Conservation (phyloP, 2,888 invertebrate species). For the Cynaeus angustus region DNA sequence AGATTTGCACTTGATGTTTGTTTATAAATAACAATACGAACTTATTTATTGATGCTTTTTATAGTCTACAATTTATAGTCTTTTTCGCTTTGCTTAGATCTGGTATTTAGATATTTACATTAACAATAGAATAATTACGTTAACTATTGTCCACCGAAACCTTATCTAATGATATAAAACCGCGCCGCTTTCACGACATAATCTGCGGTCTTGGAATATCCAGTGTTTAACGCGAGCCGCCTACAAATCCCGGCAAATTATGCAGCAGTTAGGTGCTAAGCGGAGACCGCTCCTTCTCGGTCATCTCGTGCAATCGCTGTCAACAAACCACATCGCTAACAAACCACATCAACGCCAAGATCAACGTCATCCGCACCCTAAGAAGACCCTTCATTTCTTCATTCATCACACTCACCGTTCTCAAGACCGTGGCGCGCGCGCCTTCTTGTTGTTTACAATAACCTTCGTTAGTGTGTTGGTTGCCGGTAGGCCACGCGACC, state of each 20-base stretch:
- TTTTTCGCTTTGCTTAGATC: too few relatives aligned
- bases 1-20: too few relatives aligned
- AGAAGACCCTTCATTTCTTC: conserved; percentile 12
- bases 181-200: not conserved
- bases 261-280: conserved; percentile 9
- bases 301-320: conserved; percentile 15
- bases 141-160: not conserved
- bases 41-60: too few relatives aligned
- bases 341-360: conserved; percentile 6
- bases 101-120: too few relatives aligned
- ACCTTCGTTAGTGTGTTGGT: conserved; percentile 36
- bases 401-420: conserved; percentile 11
- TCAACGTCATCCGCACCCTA: conserved; percentile 6
- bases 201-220: conserved; percentile 8
- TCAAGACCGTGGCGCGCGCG: conserved; percentile 37
- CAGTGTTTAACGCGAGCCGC: conserved; percentile 9
- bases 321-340: conserved; percentile 9
- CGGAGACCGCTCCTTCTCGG: conserved; percentile 7
- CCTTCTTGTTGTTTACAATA: conserved; percentile 46
- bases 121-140: too few relatives aligned
- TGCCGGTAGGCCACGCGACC: conserved; percentile 49
- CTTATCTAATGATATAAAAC: not conserved
- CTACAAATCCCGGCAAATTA: conserved; percentile 9
- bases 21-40: too few relatives aligned
- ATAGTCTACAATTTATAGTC: too few relatives aligned